phyloP scores from a whole-genome alignment of 2,797 vertebrate genomes.

The Mionectes olivaceus region DNA sequence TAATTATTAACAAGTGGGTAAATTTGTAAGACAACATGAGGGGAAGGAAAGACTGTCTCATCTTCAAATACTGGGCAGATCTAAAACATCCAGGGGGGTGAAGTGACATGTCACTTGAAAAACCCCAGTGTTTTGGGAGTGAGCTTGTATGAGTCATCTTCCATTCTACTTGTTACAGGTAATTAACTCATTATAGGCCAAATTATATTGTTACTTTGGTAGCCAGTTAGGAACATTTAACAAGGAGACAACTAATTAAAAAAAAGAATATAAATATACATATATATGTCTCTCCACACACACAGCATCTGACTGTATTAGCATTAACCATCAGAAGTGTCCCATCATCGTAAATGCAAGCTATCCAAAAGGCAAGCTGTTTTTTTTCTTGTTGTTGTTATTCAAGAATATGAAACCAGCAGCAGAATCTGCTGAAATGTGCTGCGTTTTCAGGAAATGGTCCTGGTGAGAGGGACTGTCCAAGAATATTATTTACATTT shows the following conservation, averaged over 20 bases:
- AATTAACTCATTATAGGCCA: slow-evolving; percentile 38
- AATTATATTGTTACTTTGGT: slow-evolving; percentile 12
- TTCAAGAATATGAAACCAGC: slow-evolving; percentile 61
- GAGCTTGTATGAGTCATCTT: slow-evolving; percentile 16
- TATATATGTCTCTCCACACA: not conserved
- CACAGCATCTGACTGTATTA: slow-evolving; percentile 63
- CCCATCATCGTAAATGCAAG: slow-evolving; percentile 53
- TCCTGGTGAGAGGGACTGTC: slow-evolving; percentile 58
- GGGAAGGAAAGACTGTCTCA: not conserved
- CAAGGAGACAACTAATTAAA: slow-evolving; percentile 44
- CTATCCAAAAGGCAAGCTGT: slow-evolving; percentile 16
- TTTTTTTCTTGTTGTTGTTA: not conserved
- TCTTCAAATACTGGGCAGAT: slow-evolving; percentile 18
- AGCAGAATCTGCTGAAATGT: slow-evolving; percentile 75
- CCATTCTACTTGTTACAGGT: slow-evolving; percentile 32
- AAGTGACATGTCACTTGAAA: slow-evolving; percentile 17
- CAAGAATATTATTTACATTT: slow-evolving; percentile 53
- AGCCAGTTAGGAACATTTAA: slow-evolving; percentile 60
- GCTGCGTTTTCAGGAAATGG: slow-evolving; percentile 74
- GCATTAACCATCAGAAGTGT: slow-evolving; percentile 54
- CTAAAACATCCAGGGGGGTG: not conserved
- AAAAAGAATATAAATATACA: not conserved
- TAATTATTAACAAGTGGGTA: not conserved
- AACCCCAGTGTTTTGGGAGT: not conserved
- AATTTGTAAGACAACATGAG: not conserved